These are phyloP conservation scores for Bugula neritina DNA, from an alignment of 2,888 invertebrate species.

Conservation along the genomic window DNA sequence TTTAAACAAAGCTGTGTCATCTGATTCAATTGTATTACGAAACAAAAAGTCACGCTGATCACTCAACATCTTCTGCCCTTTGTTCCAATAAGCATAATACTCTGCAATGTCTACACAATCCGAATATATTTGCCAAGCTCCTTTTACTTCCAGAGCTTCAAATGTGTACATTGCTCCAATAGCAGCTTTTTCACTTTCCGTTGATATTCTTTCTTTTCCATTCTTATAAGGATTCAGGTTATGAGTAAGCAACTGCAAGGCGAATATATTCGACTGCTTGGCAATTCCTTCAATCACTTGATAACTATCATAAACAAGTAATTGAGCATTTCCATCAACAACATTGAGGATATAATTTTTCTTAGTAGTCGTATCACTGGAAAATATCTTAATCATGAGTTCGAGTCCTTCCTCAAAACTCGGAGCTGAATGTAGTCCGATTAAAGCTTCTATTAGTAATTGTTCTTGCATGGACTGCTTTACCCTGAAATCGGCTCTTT, in stretches of 20 bases:
- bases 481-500: background rate
- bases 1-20: background rate
- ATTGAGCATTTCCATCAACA: slow-evolving; percentile 12
- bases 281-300: background rate
- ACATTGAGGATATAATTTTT: slow-evolving; percentile 5
- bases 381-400: background rate
- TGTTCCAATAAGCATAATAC: background rate
- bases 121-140: slow-evolving; percentile 9
- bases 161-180: background rate
- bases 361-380: background rate
- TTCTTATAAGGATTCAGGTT: slow-evolving; percentile 23
- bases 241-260: slow-evolving; percentile 14
- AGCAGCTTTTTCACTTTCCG: background rate
- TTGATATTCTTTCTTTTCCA: background rate
- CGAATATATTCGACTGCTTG: background rate
- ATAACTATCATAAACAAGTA: background rate
- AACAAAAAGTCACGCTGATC: background rate
- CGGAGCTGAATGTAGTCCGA: background rate
- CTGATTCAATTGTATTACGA: background rate
- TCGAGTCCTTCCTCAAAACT: background rate
- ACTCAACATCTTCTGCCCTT: background rate
- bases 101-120: slow-evolving; percentile 8
- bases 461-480: slow-evolving; percentile 1
- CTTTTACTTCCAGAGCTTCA: background rate
- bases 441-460: background rate